Evolutionary conservation across 37 sponge, comb jelly and placozoan genomes (phyloP).

Genomic region (Agelas oroides): DNA sequence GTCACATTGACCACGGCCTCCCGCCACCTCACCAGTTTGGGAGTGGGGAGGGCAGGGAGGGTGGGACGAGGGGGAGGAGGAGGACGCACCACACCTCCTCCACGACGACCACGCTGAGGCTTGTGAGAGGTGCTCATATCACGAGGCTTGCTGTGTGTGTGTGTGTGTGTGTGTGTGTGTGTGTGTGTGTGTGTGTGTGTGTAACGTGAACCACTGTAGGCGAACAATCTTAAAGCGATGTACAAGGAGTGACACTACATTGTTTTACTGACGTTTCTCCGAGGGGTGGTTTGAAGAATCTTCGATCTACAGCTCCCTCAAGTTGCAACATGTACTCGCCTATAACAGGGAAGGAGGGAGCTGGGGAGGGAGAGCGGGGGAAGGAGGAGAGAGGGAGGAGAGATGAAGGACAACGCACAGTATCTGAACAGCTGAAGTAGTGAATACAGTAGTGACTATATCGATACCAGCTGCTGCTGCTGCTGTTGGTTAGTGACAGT

Average conservation of each 20-base stretch:
- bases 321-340: conserved; percentile 60
- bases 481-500: too few relatives aligned
- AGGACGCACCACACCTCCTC: background rate
- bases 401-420: too few relatives aligned
- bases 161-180: too few relatives aligned
- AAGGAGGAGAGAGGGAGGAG: conserved; percentile 49
- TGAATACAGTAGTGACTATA: too few relatives aligned
- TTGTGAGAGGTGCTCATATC: background rate
- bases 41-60: background rate
- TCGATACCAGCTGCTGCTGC: too few relatives aligned
- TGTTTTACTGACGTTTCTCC: conserved; percentile 42
- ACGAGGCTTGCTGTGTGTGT: too few relatives aligned
- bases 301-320: conserved; percentile 64
- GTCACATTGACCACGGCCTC: conserved; percentile 64
- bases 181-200: too few relatives aligned
- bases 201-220: too few relatives aligned
- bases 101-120: background rate
- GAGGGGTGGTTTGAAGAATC: conserved; percentile 90
- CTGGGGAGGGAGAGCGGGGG: conserved; percentile 40
- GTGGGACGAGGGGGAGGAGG: background rate
- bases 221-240: too few relatives aligned
- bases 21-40: conserved; percentile 63
- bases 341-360: conserved; percentile 4
- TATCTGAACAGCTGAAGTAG: too few relatives aligned
- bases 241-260: too few relatives aligned